Evolutionary conservation across 2,113 vertebrate species (phyloP).

Genomic region (Apteryx mantelli): DNA sequence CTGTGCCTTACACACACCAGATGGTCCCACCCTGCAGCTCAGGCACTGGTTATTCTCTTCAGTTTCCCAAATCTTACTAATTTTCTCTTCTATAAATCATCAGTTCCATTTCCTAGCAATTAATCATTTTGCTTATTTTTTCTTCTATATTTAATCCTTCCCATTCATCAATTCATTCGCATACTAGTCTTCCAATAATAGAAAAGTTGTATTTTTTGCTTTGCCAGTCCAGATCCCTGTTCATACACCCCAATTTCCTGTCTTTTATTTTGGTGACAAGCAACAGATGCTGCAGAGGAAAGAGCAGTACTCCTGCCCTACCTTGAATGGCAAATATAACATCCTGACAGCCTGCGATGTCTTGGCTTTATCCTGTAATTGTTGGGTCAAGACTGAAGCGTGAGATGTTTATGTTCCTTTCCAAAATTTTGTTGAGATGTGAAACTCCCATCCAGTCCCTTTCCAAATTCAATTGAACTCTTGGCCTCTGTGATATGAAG

Average conservation of each 20-base stretch:
- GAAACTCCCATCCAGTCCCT: background rate
- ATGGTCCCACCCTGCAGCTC: background rate
- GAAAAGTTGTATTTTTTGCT: background rate
- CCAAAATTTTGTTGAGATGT: background rate
- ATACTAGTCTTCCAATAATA: background rate
- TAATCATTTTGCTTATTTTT: constrained; percentile 39
- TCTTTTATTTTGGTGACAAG: constrained; percentile 16
- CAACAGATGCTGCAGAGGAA: background rate
- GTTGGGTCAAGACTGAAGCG: background rate
- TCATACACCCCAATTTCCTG: background rate
- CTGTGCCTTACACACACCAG: rapidly evolving
- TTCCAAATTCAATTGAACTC: background rate
- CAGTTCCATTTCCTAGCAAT: constrained; percentile 38
- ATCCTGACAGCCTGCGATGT: background rate
- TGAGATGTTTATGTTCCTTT: background rate
- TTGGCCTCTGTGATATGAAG: background rate
- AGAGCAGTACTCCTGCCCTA: background rate
- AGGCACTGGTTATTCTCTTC: background rate
- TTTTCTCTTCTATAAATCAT: constrained; percentile 45
- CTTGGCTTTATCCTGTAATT: background rate
- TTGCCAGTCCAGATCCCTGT: background rate
- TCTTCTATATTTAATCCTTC: constrained; percentile 62
- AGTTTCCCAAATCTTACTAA: background rate
- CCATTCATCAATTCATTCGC: constrained; percentile 38
- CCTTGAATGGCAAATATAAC: background rate